These are phyloP conservation scores for Ephestia elutella DNA, from an alignment of 1,140 invertebrate genomes.

Conservation along the genomic window DNA sequence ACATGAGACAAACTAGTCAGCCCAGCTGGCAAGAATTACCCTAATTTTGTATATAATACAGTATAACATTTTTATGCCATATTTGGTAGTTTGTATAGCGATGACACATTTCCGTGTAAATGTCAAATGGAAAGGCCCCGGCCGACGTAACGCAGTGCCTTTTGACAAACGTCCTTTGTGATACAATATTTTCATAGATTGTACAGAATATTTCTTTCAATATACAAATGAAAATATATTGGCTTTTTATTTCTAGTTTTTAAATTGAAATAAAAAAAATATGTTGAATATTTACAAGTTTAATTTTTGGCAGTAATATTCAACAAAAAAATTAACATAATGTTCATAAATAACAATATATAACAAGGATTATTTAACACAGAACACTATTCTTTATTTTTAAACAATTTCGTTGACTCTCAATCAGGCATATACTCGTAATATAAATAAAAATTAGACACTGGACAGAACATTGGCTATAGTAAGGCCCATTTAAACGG, in stretches of 20 bases:
- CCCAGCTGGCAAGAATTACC: no score
- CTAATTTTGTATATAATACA: no score
- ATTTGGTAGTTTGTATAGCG: background rate
- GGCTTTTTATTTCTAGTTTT: constrained; percentile 17
- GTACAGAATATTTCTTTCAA: constrained; percentile 68
- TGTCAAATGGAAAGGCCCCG: background rate
- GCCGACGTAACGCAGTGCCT: constrained; percentile 46
- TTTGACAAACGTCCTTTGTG: constrained; percentile 67
- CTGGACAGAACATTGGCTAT: no score
- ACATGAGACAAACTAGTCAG: no score
- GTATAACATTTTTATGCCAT: background rate
- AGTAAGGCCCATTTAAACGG: no score
- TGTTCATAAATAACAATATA: background rate
- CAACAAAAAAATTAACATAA: background rate
- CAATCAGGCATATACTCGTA: no score
- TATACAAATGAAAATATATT: constrained; percentile 37
- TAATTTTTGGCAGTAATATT: background rate
- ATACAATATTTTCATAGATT: constrained; percentile 67
- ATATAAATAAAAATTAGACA: no score
- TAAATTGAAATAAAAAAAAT: background rate
- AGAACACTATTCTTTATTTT: no score
- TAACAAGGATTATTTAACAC: no score
- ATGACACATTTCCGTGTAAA: background rate
- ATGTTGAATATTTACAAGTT: constrained; percentile 11
- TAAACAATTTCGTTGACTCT: no score